Conservation (phyloP, 2,113 vertebrate species). For the Asarcornis scutulata region DNA sequence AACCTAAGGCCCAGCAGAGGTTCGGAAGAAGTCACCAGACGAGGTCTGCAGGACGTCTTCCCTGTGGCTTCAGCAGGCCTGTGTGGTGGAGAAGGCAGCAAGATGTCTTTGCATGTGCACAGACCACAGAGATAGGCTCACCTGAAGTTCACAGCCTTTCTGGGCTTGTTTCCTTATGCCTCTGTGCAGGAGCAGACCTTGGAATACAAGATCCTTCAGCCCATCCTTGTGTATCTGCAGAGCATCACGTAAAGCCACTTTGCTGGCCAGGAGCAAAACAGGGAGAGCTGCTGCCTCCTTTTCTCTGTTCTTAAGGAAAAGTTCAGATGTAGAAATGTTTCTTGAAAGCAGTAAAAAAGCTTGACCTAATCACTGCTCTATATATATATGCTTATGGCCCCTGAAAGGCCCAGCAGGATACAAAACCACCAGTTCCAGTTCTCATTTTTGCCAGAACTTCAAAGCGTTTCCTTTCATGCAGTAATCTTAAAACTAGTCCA, state of each 20-base stretch:
- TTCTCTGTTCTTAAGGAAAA: neutral
- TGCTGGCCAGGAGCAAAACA: fast-evolving
- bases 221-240: neutral
- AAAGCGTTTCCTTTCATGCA: conserved; percentile 55
- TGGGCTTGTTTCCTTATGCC: neutral
- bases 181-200: neutral
- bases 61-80: fast-evolving
- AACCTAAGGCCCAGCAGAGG: neutral
- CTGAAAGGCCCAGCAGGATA: conserved; percentile 47
- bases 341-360: neutral
- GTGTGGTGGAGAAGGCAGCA: neutral
- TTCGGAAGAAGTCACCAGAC: neutral
- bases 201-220: neutral
- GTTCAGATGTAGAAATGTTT: neutral
- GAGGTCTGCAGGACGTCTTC: neutral
- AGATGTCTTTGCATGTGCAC: fast-evolving
- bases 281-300: neutral
- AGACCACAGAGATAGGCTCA: neutral
- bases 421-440: conserved; percentile 27
- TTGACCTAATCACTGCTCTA: neutral
- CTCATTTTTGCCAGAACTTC: conserved; percentile 35
- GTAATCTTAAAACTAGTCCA: conserved; percentile 49
- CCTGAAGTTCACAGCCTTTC: neutral
- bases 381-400: neutral
- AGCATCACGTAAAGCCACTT: neutral